Base-by-base conservation (phyloP, 2,888 invertebrate species). In the Aethes cnicana region DNA sequence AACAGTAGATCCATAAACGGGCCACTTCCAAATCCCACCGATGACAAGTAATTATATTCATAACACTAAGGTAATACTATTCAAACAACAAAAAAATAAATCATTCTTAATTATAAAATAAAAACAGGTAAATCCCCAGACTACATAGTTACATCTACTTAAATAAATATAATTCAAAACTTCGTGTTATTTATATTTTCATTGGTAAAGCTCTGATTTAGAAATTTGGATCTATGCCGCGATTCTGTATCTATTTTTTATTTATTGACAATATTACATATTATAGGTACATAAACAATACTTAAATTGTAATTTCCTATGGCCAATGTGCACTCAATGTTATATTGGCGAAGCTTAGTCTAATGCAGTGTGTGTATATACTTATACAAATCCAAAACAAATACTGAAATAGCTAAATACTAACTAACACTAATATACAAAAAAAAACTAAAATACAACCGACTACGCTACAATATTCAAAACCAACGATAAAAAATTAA, bases 351-450 rank as follows among this genome's bases (percentile, higher is more conserved):
- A 77, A 80, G 72, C 81, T 76, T 75, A 77, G 57, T 54, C 61
- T 66, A 65, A 53, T 70, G 71, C 71, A 66, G 72, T 77, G 73
- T 76, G n/a, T n/a, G n/a, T n/a, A n/a, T n/a, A 72, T 71, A 68
- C 62, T 64, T 66, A 62, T 62, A 62, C 68, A 72, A 71, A 57
- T 37, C 17, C 41, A 50, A 56, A 57, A 57, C 71, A 78, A 84
- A 82, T 77, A 78, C 75, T 77, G 78, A 76, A 78, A 74, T 71
- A 68, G 42, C 62, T 68, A n/a, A n/a, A n/a, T n/a, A n/a, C n/a
- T n/a, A n/a, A n/a, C n/a, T n/a, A 71, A 69, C 66, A 63, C 64
- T 71, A 74, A 67, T 67, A 70, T 68, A 70, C 66, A 68, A 69
- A 65, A 63, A 66, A 66, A 67, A 64, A 62, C 50, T 59, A 50